Percentiles rank a stretch among this genome's conserved stretches.
These are phyloP conservation scores for Cryptocheilus praepositus DNA, from an alignment of 2,888 invertebrate species.

Conservation along the genomic window DNA sequence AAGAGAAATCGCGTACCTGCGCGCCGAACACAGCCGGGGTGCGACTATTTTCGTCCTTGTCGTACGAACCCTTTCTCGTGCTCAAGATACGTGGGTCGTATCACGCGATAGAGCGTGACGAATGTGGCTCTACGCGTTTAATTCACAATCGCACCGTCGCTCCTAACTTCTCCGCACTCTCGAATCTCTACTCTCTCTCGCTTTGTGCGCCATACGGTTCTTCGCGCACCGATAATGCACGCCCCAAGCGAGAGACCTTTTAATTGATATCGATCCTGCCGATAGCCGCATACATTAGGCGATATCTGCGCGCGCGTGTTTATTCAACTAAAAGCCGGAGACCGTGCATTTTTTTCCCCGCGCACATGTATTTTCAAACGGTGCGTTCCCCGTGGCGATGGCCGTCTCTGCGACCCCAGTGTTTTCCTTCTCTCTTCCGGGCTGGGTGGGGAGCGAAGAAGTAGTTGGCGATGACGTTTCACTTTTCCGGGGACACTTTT, in stretches of 20 bases:
- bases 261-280: conserved; percentile 4
- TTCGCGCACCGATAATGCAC: no score
- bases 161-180: no score
- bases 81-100: no score
- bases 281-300: conserved; percentile 45
- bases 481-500: conserved; percentile 23
- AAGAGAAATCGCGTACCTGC: background rate
- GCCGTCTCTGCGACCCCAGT: background rate
- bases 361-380: background rate
- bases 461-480: conserved; percentile 1
- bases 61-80: no score
- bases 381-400: background rate
- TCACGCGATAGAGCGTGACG: no score
- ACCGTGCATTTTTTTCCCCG: conserved; percentile 18
- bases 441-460: background rate
- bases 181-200: no score
- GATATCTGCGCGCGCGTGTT: conserved; percentile 54
- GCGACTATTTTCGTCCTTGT: no score
- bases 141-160: no score
- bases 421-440: conserved; percentile 11
- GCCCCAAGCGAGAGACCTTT: background rate
- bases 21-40: no score
- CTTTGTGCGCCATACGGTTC: no score
- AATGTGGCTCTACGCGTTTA: no score
- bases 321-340: conserved; percentile 64